Evolutionary conservation across 2,113 vertebrate genomes (phyloP).

Genomic region (Tetrax tetrax): DNA sequence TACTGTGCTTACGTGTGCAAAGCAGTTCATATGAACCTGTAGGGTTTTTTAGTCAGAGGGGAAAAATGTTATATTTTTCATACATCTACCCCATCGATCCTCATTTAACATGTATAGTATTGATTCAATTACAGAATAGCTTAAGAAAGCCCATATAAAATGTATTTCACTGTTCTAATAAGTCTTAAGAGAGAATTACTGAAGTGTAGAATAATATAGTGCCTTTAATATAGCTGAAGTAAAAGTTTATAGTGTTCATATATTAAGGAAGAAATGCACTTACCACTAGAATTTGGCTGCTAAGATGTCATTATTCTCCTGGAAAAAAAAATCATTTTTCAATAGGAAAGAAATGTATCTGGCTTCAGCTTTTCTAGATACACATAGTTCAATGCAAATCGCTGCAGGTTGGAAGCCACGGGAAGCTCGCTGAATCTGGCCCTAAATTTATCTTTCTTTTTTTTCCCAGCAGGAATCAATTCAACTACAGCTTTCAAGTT

Average conservation of each 20-base stretch:
- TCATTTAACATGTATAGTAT: not conserved
- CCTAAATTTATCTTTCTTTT: conserved; percentile 71
- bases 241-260: not conserved
- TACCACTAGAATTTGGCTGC: not conserved
- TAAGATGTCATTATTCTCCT: not conserved
- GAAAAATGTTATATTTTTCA: not conserved
- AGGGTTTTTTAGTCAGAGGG: not conserved
- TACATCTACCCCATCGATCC: not conserved
- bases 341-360: conserved; percentile 62
- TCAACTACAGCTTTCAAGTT: conserved; percentile 81
- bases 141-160: not conserved
- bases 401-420: conserved; percentile 50
- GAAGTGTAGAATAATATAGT: not conserved
- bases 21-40: not conserved
- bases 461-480: conserved; percentile 77
- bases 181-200: not conserved
- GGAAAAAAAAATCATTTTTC: not conserved
- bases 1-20: accelerated
- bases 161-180: not conserved
- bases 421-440: conserved; percentile 28
- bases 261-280: not conserved
- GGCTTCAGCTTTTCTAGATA: conserved; percentile 68
- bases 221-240: not conserved
- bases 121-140: not conserved
- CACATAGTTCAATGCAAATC: not conserved